Evolutionary conservation across 2,797 vertebrate species (phyloP).

Genomic region (Bufotes viridis): DNA sequence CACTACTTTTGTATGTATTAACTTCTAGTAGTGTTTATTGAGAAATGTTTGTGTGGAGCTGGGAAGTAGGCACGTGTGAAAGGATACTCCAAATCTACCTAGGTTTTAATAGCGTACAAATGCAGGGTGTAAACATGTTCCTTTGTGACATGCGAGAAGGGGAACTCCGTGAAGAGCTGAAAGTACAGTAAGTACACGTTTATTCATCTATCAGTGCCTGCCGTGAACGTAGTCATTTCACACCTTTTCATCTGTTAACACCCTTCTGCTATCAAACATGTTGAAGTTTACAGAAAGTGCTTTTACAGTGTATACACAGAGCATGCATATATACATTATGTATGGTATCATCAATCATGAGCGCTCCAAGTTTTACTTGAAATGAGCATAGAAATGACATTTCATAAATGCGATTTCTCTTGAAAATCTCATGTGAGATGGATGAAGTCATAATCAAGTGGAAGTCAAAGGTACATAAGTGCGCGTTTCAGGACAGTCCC

Average conservation of each 20-base stretch:
- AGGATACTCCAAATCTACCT: neutral
- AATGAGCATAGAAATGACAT: conserved; percentile 8
- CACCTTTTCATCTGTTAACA: conserved; percentile 26
- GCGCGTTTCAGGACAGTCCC: neutral
- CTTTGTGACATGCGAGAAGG: neutral
- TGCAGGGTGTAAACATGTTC: neutral
- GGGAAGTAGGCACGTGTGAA: neutral
- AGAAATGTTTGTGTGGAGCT: neutral
- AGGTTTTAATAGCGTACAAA: neutral
- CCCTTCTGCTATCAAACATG: neutral
- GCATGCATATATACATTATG: neutral
- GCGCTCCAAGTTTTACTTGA: neutral
- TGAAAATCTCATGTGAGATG: neutral
- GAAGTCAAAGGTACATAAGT: neutral
- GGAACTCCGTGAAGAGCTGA: neutral
- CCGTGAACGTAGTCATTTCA: neutral
- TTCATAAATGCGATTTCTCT: neutral
- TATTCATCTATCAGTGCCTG: neutral
- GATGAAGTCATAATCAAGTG: neutral
- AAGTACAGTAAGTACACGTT: neutral
- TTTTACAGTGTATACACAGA: neutral
- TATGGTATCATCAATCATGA: neutral
- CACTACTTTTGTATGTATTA: neutral
- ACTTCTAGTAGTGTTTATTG: neutral
- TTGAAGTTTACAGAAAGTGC: neutral